phyloP scores from a whole-genome alignment of 2,888 invertebrate genomes.

The Hermaeophaga mercurialis region DNA sequence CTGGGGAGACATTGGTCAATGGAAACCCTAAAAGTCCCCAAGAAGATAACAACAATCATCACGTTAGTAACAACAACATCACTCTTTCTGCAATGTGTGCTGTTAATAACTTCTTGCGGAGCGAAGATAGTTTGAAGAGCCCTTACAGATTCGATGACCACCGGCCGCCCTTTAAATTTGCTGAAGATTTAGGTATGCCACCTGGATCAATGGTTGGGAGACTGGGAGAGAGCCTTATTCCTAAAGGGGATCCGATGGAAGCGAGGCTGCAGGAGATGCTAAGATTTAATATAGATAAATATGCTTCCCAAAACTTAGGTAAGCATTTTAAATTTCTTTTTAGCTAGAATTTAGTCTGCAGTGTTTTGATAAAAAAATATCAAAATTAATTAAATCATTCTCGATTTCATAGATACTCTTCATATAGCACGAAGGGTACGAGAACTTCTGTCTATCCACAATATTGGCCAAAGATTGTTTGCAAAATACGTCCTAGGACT shows the following conservation, averaged over 20 bases:
- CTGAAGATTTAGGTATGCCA: constrained; percentile 78
- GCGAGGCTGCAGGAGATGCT: constrained; percentile 92
- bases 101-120: constrained; percentile 55
- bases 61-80: constrained; percentile 61
- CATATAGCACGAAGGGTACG: constrained; percentile 92
- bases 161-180: constrained; percentile 79
- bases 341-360: no score
- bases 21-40: constrained; percentile 61
- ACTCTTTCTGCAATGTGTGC: constrained; percentile 60
- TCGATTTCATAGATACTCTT: constrained; percentile 82
- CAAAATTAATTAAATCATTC: no score
- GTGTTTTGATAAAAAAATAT: no score
- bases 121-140: constrained; percentile 62
- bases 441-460: constrained; percentile 93
- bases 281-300: constrained; percentile 94
- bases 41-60: constrained; percentile 60
- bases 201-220: constrained; percentile 84
- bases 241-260: constrained; percentile 93
- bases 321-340: constrained; percentile 9
- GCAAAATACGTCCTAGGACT: constrained; percentile 97
- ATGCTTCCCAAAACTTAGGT: constrained; percentile 83
- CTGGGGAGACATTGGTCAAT: constrained; percentile 51
- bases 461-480: constrained; percentile 97
- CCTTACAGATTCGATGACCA: constrained; percentile 85
- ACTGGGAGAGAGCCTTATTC: constrained; percentile 87